Percentiles rank a stretch among this genome's conserved stretches.
phyloP scores from a whole-genome alignment of 1,140 invertebrate genomes.

The Saccostrea echinata region DNA sequence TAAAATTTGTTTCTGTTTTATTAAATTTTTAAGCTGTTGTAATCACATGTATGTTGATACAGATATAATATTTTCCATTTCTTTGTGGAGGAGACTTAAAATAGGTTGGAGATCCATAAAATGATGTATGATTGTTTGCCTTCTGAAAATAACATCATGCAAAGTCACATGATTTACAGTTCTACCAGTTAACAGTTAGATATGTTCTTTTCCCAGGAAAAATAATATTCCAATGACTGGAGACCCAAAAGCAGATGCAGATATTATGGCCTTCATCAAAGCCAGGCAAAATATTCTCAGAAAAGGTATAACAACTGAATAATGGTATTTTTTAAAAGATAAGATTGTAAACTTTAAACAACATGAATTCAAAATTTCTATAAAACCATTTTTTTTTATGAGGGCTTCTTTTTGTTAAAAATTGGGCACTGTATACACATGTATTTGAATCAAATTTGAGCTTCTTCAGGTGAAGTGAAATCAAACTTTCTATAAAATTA shows the following conservation, averaged over 20 bases:
- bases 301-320: conserved; percentile 64
- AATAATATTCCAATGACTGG: conserved; percentile 76
- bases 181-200: no score
- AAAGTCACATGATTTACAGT: no score
- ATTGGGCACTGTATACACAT: neutral
- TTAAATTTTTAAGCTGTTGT: no score
- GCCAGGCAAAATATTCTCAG: conserved; percentile 76
- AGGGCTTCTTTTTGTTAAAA: neutral
- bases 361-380: neutral
- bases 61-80: no score
- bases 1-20: neutral
- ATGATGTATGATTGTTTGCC: no score
- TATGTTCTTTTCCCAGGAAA: conserved; percentile 4
- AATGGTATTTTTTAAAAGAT: neutral
- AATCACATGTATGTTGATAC: no score
- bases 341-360: neutral
- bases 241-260: conserved; percentile 79
- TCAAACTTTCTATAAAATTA: no score
- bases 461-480: neutral
- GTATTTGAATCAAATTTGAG: neutral
- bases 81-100: no score
- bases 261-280: conserved; percentile 79
- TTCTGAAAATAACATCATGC: no score
- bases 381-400: neutral
- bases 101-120: no score